Conservation (phyloP, 2,888 invertebrate genomes). For the Saturnia japonica region DNA sequence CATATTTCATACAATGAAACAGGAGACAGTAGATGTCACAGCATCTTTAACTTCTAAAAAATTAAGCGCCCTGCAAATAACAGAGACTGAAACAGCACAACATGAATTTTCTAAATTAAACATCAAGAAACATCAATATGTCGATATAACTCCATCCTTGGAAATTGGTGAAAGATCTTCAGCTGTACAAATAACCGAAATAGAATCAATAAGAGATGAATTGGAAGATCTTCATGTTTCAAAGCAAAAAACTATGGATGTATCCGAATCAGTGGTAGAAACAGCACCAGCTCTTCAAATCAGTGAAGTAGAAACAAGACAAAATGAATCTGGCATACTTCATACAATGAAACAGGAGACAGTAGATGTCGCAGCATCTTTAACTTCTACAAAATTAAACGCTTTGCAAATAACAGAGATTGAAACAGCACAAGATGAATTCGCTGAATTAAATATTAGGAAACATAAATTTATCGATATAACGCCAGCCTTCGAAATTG, state of each 20-base stretch:
- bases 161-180: conserved; percentile 12
- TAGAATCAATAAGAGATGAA: conserved; percentile 7
- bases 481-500: background rate
- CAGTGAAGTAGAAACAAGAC: conserved; percentile 21
- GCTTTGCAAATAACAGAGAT: background rate
- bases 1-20: conserved; percentile 29
- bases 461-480: conserved; percentile 6
- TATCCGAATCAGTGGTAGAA: conserved; percentile 9
- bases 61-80: background rate
- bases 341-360: conserved; percentile 27
- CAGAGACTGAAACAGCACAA: background rate
- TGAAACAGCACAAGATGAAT: conserved; percentile 6
- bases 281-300: conserved; percentile 14
- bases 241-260: conserved; percentile 7
- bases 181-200: conserved; percentile 17
- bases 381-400: conserved; percentile 25
- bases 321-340: conserved; percentile 24
- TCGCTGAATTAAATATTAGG: conserved; percentile 12
- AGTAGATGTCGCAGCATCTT: conserved; percentile 16
- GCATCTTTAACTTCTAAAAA: conserved; percentile 26
- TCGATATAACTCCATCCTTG: background rate
- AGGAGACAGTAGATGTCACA: conserved; percentile 17
- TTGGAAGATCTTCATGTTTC: background rate
- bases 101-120: conserved; percentile 11
- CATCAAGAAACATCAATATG: conserved; percentile 7